Percentiles rank a stretch among this genome's conserved stretches.
These are phyloP conservation scores for Dryas iulia DNA, from an alignment of 1,140 invertebrate genomes.

Conservation along the genomic window DNA sequence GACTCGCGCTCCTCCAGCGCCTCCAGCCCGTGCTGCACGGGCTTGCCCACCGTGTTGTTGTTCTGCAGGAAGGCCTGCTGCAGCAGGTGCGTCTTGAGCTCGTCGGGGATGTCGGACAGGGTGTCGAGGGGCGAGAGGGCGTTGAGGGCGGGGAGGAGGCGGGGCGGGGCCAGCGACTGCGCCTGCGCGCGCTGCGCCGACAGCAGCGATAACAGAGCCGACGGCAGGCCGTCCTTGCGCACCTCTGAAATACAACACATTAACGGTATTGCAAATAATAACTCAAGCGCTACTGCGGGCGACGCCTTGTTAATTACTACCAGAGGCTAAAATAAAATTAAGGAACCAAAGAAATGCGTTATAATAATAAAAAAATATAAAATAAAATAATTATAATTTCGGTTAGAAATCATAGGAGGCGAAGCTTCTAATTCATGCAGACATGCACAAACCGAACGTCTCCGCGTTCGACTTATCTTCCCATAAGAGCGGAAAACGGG, in stretches of 20 bases:
- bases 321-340: constrained; percentile 77
- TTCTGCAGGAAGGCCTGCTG: constrained; percentile 68
- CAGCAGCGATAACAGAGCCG: constrained; percentile 66
- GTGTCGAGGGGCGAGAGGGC: constrained; percentile 25
- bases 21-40: constrained; percentile 43
- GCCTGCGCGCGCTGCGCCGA: constrained; percentile 55
- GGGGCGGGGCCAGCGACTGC: constrained; percentile 45
- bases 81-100: constrained; percentile 56
- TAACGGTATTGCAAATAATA: constrained; percentile 72
- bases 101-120: constrained; percentile 21
- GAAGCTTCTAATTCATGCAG: constrained; percentile 79
- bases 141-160: constrained; percentile 35
- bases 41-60: constrained; percentile 59
- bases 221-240: constrained; percentile 61
- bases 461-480: constrained; percentile 64
- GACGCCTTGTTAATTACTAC: constrained; percentile 73
- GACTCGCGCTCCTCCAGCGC: constrained; percentile 42
- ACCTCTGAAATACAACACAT: constrained; percentile 73
- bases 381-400: constrained; percentile 63
- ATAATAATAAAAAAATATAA: constrained; percentile 66
- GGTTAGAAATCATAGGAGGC: constrained; percentile 77
- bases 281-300: constrained; percentile 66
- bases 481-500: constrained; percentile 56
- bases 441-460: constrained; percentile 73
- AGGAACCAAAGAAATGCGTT: constrained; percentile 80